These are phyloP conservation scores for Acanthurus leucopareius DNA, from an alignment of 2,797 vertebrate genomes.

Conservation along the genomic window DNA sequence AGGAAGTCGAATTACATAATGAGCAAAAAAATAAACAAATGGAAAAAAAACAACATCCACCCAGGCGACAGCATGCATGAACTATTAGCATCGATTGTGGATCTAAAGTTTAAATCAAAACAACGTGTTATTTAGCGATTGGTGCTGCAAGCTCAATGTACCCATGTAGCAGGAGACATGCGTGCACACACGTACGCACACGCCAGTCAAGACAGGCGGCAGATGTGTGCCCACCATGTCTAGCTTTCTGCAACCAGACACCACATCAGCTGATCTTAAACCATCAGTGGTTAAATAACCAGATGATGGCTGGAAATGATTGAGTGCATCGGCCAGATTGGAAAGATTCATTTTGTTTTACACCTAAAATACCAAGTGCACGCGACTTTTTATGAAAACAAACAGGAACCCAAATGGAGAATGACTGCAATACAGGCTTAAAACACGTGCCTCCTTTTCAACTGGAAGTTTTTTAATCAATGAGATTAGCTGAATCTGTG, in stretches of 20 bases:
- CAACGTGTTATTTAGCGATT: neutral
- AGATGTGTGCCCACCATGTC: conserved; percentile 7
- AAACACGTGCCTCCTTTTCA: neutral
- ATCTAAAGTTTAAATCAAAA: neutral
- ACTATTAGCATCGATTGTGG: rapidly evolving
- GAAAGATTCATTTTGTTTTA: neutral
- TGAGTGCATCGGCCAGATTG: neutral
- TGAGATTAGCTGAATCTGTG: neutral
- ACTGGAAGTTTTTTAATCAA: neutral
- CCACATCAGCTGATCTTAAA: conserved; percentile 26
- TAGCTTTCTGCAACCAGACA: conserved; percentile 18
- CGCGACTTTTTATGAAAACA: no score
- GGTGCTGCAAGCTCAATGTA: neutral
- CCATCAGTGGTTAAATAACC: neutral
- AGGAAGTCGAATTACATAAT: conserved; percentile 61
- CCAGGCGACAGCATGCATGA: neutral
- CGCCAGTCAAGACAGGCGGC: conserved; percentile 1
- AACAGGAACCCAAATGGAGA: neutral
- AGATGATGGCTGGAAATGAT: neutral
- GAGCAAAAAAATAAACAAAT: neutral
- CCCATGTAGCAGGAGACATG: conserved; percentile 27
- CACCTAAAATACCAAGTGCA: neutral
- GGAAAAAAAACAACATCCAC: neutral
- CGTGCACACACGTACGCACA: conserved; percentile 56
- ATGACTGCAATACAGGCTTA: neutral